phyloP scores from a whole-genome alignment of 2,888 invertebrate genomes.

The Gortyna flavago region DNA sequence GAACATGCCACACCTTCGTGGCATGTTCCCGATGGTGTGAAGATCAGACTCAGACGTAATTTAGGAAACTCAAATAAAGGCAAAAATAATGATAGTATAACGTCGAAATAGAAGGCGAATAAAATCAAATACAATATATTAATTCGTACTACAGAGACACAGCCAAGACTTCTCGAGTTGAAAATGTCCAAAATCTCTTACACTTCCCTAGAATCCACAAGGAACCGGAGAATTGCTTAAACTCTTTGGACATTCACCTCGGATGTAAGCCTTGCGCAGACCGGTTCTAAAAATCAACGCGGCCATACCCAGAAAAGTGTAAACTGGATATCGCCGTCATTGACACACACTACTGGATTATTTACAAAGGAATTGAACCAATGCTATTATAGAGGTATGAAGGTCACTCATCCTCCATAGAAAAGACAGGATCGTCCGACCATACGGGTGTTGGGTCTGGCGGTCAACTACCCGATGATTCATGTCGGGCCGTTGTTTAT shows the following conservation, averaged over 20 bases:
- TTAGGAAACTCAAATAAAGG: slow-evolving; percentile 8
- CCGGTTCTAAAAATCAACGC: slow-evolving; percentile 26
- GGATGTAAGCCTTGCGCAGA: slow-evolving; percentile 4
- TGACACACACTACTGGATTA: slow-evolving; percentile 22
- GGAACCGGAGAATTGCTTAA: neutral
- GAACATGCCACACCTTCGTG: no score
- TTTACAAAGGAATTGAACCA: slow-evolving; percentile 35
- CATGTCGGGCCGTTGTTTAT: no score
- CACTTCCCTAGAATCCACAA: neutral
- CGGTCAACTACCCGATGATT: no score
- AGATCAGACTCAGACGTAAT: slow-evolving; percentile 14
- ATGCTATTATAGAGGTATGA: no score
- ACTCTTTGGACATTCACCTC: slow-evolving; percentile 9
- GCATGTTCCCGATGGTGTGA: no score
- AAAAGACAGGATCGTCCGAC: no score
- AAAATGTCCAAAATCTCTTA: slow-evolving; percentile 8
- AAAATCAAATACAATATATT: slow-evolving; percentile 46
- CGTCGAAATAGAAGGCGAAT: slow-evolving; percentile 18
- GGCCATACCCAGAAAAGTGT: slow-evolving; percentile 36
- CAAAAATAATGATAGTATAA: slow-evolving; percentile 23
- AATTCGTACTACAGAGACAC: slow-evolving; percentile 37
- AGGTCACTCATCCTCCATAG: no score
- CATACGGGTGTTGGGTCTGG: no score
- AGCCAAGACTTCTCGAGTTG: slow-evolving; percentile 20
- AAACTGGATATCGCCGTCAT: slow-evolving; percentile 30